Evolutionary conservation across 30 jellyfish, hydroid and myxozoan genomes (phyloP).

Genomic region (Hydractinia echinata): DNA sequence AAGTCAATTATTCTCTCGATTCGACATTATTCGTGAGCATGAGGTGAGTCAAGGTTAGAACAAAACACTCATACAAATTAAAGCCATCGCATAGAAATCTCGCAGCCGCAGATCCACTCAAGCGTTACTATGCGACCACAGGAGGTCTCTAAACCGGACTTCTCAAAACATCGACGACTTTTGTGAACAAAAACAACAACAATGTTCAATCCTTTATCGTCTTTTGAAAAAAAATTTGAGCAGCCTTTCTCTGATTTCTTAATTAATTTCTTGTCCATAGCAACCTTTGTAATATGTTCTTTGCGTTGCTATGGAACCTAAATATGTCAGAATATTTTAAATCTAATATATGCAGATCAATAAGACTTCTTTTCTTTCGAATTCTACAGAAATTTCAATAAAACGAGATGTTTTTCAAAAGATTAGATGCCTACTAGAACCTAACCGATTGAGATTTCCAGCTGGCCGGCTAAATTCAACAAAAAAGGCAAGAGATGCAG

Average conservation of each 20-base stretch:
- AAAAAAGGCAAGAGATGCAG: too few relatives aligned
- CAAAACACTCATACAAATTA: conserved; percentile 10
- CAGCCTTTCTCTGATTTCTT: conserved; percentile 15
- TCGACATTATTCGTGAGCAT: conserved; percentile 17
- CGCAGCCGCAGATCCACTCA: conserved; percentile 33
- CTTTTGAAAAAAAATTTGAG: background rate
- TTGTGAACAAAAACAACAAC: background rate
- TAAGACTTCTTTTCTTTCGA: too few relatives aligned
- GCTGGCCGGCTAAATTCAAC: too few relatives aligned
- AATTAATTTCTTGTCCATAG: conserved; percentile 18
- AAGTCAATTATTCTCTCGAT: conserved; percentile 26
- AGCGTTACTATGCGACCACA: conserved; percentile 14
- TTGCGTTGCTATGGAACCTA: conserved; percentile 12
- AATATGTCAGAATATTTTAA: background rate
- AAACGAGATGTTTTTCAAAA: too few relatives aligned
- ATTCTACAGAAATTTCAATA: too few relatives aligned
- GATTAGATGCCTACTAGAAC: too few relatives aligned
- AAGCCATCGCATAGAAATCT: background rate
- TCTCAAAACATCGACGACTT: conserved; percentile 14
- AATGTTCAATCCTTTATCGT: conserved; percentile 10
- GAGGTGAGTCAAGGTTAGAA: conserved; percentile 15
- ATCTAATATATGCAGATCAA: background rate
- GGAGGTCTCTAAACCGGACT: conserved; percentile 29
- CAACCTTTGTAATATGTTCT: background rate
- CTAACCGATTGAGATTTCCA: too few relatives aligned